Base-by-base conservation (phyloP, 2,797 vertebrate genomes). In the Sebastolobus alascanus region DNA sequence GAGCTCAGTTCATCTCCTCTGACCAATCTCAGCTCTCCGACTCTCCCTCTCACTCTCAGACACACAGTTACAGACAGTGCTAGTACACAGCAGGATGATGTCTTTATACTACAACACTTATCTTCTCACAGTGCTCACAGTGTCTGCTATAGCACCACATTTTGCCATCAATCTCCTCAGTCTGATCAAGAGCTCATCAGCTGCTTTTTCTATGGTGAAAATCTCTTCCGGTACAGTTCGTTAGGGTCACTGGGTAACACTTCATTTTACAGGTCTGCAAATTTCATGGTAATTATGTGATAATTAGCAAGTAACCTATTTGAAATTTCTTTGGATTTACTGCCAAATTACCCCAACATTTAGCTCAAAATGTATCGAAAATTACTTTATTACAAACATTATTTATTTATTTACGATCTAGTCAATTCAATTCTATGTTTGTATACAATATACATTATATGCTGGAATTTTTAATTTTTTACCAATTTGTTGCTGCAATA, bases 1-100 rank as follows among this genome's bases (percentile, higher is more conserved):
- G 22, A 55, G 35, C 64, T 82, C 58, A 60, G 43, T 87, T 85
- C 14, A 27, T 82, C 61, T 56, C 68, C 59, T 25, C 35, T 73
- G 63, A 75, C 63, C 35, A 54, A 54, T 70, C 29, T 71, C 80
- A 59, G 25, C 58, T 60, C 65, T 74, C 40, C 14, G 54, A 29
- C 14, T 27, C 27, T 54, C n/a, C 10, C 22, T 8, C 35, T 58
- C n/a, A 20, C 55, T 25, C 5, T 4, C 60, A 69, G 3, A 58
- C 38, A 25, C 22, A 27, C 25, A 50, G 29, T 22, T 27, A 79
- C 50, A 66, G 14, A 40, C 71, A 60, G 18, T 43, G 38, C 52
- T 25, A 8, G 37, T 56, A 3, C 14, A 58, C 8, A 55, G 63
- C 61, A 31, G 14, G n/a, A 61, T 37, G 8, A 22, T 31, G 38